Percentiles rank a stretch among this genome's conserved stretches.
These are phyloP conservation scores for Ptychochromis oligacanthus DNA, from an alignment of 2,113 vertebrate species.

Conservation along the genomic window DNA sequence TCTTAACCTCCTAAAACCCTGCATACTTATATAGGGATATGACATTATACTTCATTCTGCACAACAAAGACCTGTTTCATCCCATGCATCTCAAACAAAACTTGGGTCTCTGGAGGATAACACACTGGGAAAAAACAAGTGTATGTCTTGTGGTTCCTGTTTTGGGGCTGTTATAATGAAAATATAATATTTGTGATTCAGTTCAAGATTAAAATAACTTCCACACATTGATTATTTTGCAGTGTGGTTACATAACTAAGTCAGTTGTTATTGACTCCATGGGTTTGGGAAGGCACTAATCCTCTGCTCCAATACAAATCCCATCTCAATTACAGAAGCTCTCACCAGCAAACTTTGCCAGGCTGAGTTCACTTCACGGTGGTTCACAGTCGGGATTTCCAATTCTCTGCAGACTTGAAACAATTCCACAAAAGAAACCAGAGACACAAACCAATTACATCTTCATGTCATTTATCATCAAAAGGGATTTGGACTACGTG, in stretches of 20 bases:
- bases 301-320: slow-evolving; percentile 30
- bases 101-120: too few species aligned
- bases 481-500: not conserved
- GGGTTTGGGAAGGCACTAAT: slow-evolving; percentile 42
- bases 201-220: not conserved
- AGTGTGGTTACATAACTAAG: slow-evolving; percentile 19
- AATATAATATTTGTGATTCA: not conserved
- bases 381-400: slow-evolving; percentile 1
- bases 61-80: too few species aligned
- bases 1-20: not conserved
- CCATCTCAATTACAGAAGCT: slow-evolving; percentile 43
- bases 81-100: too few species aligned
- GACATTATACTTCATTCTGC: too few species aligned
- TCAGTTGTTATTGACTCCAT: slow-evolving; percentile 46
- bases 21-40: too few species aligned
- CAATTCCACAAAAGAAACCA: slow-evolving; percentile 24
- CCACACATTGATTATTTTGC: not conserved
- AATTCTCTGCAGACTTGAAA: not conserved
- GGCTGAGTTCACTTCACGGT: not conserved
- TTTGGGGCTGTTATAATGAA: not conserved
- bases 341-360: not conserved
- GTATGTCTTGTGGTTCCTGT: too few species aligned
- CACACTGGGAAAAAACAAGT: too few species aligned
- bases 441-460: slow-evolving; percentile 22
- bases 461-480: slow-evolving; percentile 11